Base-by-base conservation (phyloP, 2,797 vertebrate species). In the Rhinogobio ventralis region DNA sequence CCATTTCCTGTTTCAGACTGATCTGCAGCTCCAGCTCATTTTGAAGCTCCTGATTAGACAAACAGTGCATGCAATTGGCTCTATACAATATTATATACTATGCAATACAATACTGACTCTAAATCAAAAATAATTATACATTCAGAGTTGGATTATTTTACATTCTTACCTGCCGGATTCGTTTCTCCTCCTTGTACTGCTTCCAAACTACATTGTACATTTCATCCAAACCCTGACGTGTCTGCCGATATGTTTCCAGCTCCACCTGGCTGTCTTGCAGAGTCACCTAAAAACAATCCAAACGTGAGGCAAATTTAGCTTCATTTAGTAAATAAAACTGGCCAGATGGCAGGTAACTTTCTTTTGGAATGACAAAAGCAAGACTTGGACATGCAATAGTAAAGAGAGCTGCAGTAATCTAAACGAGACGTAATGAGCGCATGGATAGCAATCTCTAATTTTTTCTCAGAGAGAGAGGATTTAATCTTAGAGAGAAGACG, bases 181-280 rank as follows among this genome's bases (percentile, higher is more conserved):
- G 96, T 89, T 96, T 98, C 91, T 99, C 98, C 90, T 98, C 97
- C 90, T 97, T 98, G 81, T 97, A 94, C 92, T 99, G 98, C 79
- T 96, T 98, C 97, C 97, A 99, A 68, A 98, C 97, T 20, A 99
- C 96, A 11, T 95, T 98, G 88, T 99, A 99, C 98, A 99, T 98
- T 91, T 99, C 97, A 88, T 99, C 97, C 89, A 99, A 95, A 45
- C 98, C 98, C 89, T 98, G 97, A 1, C 98, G 95, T 0, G 96
- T 96, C 90, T 99, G 98, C 86, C 96, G 97, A 86, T 99, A 99
- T 0, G 98, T 99, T 91, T 99, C 98, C 93, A 99, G 92, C 90
- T 99, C 98, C 74, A 97, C 96, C 90, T 96, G 96, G 89, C 96
- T 98, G 92, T 99, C 98, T 89, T 97, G 97, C 72, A 97, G 96